phyloP scores from a whole-genome alignment of 2,113 vertebrate species.

The Podarcis cretensis region DNA sequence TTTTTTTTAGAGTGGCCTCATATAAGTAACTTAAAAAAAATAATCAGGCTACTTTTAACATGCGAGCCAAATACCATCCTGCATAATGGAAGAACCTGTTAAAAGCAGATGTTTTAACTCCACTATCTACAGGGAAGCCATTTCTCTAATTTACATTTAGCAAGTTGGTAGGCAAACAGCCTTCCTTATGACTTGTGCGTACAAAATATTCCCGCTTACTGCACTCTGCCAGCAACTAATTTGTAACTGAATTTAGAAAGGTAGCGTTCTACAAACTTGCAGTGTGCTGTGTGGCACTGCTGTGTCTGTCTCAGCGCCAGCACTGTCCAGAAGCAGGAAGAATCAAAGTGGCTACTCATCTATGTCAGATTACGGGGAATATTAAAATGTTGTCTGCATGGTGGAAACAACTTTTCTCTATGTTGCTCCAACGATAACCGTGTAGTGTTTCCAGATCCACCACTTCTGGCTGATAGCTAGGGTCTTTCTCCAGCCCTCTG shows the following conservation, averaged over 20 bases:
- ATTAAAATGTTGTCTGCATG: neutral
- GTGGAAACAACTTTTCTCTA: neutral
- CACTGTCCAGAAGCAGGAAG: neutral
- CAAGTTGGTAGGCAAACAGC: conserved; percentile 68
- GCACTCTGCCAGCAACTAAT: conserved; percentile 28
- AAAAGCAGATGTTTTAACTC: conserved; percentile 63
- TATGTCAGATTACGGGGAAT: neutral
- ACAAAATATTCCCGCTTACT: conserved; percentile 53
- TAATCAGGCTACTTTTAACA: conserved; percentile 62
- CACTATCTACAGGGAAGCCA: conserved; percentile 47
- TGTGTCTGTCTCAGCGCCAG: neutral
- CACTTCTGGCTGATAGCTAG: neutral
- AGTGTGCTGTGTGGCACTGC: neutral
- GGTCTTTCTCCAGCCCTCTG: neutral
- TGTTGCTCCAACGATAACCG: neutral
- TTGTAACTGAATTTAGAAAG: neutral
- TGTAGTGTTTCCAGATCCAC: neutral
- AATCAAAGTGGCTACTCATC: neutral
- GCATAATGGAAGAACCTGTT: conserved; percentile 61
- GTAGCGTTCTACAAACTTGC: neutral
- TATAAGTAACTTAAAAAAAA: conserved; percentile 58
- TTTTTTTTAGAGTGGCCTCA: conserved; percentile 40
- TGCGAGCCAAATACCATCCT: conserved; percentile 54
- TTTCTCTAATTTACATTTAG: conserved; percentile 66
- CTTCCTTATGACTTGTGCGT: conserved; percentile 28